Conservation (phyloP, 2,797 vertebrate genomes). For the Myripristis jacobus region DNA sequence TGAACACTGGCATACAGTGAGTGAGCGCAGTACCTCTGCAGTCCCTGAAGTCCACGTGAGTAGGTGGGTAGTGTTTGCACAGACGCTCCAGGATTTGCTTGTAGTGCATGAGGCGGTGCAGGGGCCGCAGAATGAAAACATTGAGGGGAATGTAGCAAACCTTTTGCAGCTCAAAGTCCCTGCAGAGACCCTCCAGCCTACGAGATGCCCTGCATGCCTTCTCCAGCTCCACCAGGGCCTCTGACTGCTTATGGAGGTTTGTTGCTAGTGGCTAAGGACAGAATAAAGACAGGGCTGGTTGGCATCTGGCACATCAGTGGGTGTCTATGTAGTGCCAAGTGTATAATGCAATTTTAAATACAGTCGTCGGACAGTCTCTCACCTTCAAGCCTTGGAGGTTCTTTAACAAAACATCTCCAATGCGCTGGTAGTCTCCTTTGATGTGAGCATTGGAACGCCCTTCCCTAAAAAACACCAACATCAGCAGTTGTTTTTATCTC, state of each 20-base stretch:
- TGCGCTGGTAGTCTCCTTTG: constrained; percentile 95
- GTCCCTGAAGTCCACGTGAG: constrained; percentile 93
- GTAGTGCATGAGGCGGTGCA: constrained; percentile 97
- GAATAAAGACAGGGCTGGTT: neutral
- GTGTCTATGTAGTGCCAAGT: neutral
- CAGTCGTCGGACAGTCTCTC: constrained; percentile 9
- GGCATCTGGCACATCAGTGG: neutral
- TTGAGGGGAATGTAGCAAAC: constrained; percentile 97
- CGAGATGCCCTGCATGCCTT: constrained; percentile 86
- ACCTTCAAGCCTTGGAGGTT: constrained; percentile 95
- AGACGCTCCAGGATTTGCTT: constrained; percentile 96
- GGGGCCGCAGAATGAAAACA: constrained; percentile 93
- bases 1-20: neutral
- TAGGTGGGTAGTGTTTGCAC: constrained; percentile 94
- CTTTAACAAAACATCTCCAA: constrained; percentile 96
- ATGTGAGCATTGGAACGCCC: constrained; percentile 94
- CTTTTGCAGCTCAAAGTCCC: constrained; percentile 97
- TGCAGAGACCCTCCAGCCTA: constrained; percentile 88
- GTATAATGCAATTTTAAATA: neutral
- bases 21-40: constrained; percentile 77
- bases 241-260: constrained; percentile 91
- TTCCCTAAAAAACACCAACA: constrained; percentile 86
- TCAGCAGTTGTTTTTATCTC: constrained; percentile 1
- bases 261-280: constrained; percentile 85
- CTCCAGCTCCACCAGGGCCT: constrained; percentile 91